These are phyloP conservation scores for Athrips mouffetella DNA, from an alignment of 2,888 invertebrate genomes.

Conservation along the genomic window DNA sequence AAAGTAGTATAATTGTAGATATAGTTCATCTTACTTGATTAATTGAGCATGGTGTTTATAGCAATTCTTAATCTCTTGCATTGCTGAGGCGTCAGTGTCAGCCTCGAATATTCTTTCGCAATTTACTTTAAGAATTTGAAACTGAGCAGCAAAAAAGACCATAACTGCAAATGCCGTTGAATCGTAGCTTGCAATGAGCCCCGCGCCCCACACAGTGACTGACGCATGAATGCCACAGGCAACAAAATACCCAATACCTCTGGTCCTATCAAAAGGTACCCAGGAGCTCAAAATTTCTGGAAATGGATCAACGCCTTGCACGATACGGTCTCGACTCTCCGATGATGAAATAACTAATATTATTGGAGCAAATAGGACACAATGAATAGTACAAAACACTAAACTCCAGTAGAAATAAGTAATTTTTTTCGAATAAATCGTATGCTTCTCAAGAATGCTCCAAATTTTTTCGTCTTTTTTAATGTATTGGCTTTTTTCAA, in stretches of 20 bases:
- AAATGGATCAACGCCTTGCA: constrained; percentile 40
- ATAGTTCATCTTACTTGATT: constrained; percentile 54
- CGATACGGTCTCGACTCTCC: constrained; percentile 31
- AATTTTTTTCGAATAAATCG: constrained; percentile 50
- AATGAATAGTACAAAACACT: constrained; percentile 49
- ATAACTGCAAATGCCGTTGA: constrained; percentile 59
- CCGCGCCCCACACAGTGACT: constrained; percentile 59
- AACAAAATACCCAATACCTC: constrained; percentile 50
- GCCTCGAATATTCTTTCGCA: constrained; percentile 46
- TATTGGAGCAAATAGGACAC: constrained; percentile 51
- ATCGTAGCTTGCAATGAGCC: constrained; percentile 61
- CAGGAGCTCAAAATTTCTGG: constrained; percentile 67
- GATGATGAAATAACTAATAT: constrained; percentile 43
- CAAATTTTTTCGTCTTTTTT: constrained; percentile 34
- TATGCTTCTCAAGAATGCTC: constrained; percentile 42
- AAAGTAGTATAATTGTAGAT: no score
- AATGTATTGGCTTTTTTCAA: constrained; percentile 44
- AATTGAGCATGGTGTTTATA: constrained; percentile 50
- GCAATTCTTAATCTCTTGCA: constrained; percentile 45
- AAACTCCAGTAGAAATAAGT: constrained; percentile 57
- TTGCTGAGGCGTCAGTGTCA: background rate
- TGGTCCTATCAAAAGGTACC: constrained; percentile 54
- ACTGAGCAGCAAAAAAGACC: constrained; percentile 61
- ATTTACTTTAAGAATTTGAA: constrained; percentile 48
- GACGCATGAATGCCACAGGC: constrained; percentile 41